Base-by-base conservation (phyloP, 2,888 invertebrate genomes). In the Idaea aversata region DNA sequence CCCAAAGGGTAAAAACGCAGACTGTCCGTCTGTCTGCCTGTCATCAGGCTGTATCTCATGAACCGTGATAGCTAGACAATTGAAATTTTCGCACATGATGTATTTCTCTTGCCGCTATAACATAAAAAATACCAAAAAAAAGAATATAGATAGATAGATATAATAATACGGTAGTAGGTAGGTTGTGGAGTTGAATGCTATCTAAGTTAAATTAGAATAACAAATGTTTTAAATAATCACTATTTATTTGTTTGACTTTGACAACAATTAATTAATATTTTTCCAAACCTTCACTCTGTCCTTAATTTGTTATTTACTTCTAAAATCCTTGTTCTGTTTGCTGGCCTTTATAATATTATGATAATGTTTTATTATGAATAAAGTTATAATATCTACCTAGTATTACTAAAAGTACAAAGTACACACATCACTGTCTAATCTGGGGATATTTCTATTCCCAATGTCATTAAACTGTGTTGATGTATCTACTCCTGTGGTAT, bases 331-430 rank as follows among this genome's bases (percentile, higher is more conserved):
- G 47, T 47, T 47, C 47, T 47, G 13, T 10, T 13, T 47, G 47
- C 13, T 47, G 47, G 47, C 47, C 35, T 61, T 61, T 61, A 61
- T 6, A 61, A 61, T 15, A 34, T 61, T 15, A 34, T 61, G 6
- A 34, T 61, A 34, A 13, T 47, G 13, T 47, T 47, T 47, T 47
- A 47, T 47, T 47, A 47, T 47, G 47, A 13, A 36, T 36, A 7
- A 36, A 47, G 38, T 13, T 47, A 47, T 47, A 13, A 10, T 47
- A 13, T 13, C 47, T 47, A 47, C 7, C 47, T 47, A 47, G 47
- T 47, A 47, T 6, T 47, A 47, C 47, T 47, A 10, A 1, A 47
- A 47, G 47, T 47, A 47, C 47, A 47, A 47, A 47, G 47, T 47
- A 5, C 47, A 47, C 47, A 47, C 47, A 5, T 10, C 5, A 36